Evolutionary conservation across 2,113 vertebrate species (phyloP), one percentile per base, ranked within the genome.

Genomic region (Corapipo altera): DNA sequence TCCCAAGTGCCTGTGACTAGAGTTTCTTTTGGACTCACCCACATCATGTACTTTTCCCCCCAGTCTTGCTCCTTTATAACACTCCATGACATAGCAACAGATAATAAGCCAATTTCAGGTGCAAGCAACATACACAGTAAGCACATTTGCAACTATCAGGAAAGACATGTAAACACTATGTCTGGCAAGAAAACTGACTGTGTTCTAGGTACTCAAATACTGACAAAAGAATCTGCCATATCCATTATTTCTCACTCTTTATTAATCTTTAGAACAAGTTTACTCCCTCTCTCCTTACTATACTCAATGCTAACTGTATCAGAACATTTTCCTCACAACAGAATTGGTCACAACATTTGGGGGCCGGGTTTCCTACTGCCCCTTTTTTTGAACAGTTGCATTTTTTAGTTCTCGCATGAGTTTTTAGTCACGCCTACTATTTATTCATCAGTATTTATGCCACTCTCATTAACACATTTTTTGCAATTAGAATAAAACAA

Each of bases 71-170:
- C 62, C 54, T 3, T 1, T 22, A 2, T 43, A 75, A 69, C 70
- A 72, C n/a, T 65, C 48, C n/a, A 4, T 5, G 15, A 73, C 9
- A 7, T 1, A 57, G 52, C 35, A 82, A 72, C 8, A 69, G 27
- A 24, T 37, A 91, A 49, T 13, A 88, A 89, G 49, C 15, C 54
- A 79, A 76, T 54, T 89, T 76, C 74, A 85, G 75, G 59, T 32
- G 30, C 35, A 73, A 92, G 43, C 28, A 85, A 70, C 46, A 75
- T 13, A 49, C 9, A 89, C 9, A 89, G 27, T 2, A 74, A 39
- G 52, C 30, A 78, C 32, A 59, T 32, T 51, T 73, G 13, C 49
- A 93, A 39, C 46, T 64, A 75, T 15, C 74, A 91, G 37, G 18
- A 73, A 79, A 95, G n/a, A 82, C 37, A 89, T 23, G 24, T 20